Evolutionary conservation across 1,140 invertebrate species (phyloP).

Genomic region (Chelonus insularis): DNA sequence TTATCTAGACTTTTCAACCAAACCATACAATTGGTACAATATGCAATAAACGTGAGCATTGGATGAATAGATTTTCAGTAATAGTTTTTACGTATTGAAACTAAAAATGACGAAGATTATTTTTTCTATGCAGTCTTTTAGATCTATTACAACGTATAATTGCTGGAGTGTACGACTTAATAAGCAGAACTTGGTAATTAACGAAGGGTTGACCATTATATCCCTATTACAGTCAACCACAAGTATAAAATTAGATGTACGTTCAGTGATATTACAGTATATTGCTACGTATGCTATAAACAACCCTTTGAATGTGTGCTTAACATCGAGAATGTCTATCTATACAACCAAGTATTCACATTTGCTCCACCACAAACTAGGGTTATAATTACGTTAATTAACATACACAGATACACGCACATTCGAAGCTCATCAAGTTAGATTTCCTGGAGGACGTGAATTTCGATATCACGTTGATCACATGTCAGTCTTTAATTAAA

Average conservation of each 20-base stretch:
- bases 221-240: conserved; percentile 35
- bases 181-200: conserved; percentile 47
- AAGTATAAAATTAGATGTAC: conserved; percentile 35
- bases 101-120: too few relatives aligned
- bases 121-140: not conserved
- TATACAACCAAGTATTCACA: conserved; percentile 10
- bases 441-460: not conserved
- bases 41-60: too few relatives aligned
- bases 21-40: too few relatives aligned
- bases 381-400: conserved; percentile 44
- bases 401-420: conserved; percentile 16
- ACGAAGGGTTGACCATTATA: conserved; percentile 44
- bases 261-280: conserved; percentile 26
- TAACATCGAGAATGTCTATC: conserved; percentile 8
- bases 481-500: not conserved
- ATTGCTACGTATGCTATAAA: conserved; percentile 23
- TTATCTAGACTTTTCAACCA: too few relatives aligned
- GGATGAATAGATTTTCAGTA: too few relatives aligned
- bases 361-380: conserved; percentile 23
- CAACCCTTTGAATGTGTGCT: conserved; percentile 17
- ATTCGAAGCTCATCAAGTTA: conserved; percentile 21
- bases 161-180: conserved; percentile 33
- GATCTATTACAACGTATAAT: not conserved
- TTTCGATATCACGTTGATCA: not conserved
- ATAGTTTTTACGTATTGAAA: too few relatives aligned